phyloP scores from a whole-genome alignment of 2,888 invertebrate species.

The Sussaba pulchella region DNA sequence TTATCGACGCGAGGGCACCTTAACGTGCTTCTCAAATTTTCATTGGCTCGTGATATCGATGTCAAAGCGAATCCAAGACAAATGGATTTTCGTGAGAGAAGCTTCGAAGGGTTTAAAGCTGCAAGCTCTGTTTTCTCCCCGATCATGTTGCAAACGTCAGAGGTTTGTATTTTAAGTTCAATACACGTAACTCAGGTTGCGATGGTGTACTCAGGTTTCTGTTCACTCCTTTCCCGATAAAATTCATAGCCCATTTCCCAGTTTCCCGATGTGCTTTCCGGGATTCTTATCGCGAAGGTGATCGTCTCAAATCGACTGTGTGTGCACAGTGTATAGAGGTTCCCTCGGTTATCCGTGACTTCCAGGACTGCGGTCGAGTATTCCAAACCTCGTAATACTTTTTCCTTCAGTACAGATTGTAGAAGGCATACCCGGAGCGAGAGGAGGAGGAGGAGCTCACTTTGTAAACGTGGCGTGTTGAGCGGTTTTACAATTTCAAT shows the following conservation, averaged over 20 bases:
- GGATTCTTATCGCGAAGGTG: not conserved
- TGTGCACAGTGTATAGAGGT: not conserved
- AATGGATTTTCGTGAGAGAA: slow-evolving; percentile 37
- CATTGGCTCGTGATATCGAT: slow-evolving; percentile 26
- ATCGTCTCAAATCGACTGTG: slow-evolving; percentile 25
- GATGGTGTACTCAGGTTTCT: slow-evolving; percentile 25
- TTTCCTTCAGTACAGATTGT: too few relatives aligned
- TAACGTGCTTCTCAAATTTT: not conserved
- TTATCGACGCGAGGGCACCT: not conserved
- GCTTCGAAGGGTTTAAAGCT: slow-evolving; percentile 17
- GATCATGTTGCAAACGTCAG: slow-evolving; percentile 33
- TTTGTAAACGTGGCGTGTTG: too few relatives aligned
- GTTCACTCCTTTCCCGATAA: slow-evolving; percentile 32
- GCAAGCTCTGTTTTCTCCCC: slow-evolving; percentile 20
- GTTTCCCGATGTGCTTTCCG: slow-evolving; percentile 25
- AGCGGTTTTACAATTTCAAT: too few relatives aligned
- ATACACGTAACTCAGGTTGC: slow-evolving; percentile 39
- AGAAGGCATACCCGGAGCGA: too few relatives aligned
- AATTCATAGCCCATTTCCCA: slow-evolving; percentile 15
- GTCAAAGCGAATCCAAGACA: slow-evolving; percentile 28
- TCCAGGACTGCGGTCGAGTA: too few relatives aligned
- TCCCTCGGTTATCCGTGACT: too few relatives aligned
- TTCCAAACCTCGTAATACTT: too few relatives aligned
- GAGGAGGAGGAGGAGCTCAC: too few relatives aligned
- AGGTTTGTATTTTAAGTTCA: slow-evolving; percentile 12